These are phyloP conservation scores for Drosophila mojavensis DNA, from an alignment of 1,140 invertebrate species.

Conservation along the genomic window DNA sequence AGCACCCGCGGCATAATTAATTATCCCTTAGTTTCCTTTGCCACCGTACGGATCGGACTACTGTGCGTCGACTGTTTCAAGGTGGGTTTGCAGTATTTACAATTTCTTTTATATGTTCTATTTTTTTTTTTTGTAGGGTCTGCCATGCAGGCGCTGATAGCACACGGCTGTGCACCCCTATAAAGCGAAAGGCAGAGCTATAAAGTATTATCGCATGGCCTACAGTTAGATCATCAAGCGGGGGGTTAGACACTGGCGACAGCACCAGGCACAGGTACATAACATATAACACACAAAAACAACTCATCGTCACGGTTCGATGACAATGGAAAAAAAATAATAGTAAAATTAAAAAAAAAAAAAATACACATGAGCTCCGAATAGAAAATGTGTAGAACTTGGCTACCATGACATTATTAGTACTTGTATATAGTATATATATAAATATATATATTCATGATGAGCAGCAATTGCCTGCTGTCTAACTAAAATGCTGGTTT, in stretches of 20 bases:
- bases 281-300: constrained; percentile 40
- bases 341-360: constrained; percentile 34
- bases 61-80: constrained; percentile 23
- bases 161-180: constrained; percentile 63
- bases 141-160: constrained; percentile 67
- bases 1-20: constrained; percentile 67
- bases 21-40: constrained; percentile 59
- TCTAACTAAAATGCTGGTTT: constrained; percentile 51
- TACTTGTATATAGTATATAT: neutral
- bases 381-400: constrained; percentile 52
- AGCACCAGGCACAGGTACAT: constrained; percentile 66
- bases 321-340: constrained; percentile 65
- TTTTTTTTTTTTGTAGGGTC: constrained; percentile 7
- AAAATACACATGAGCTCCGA: constrained; percentile 44
- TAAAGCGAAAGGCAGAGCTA: constrained; percentile 50
- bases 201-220: constrained; percentile 80
- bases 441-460: constrained; percentile 16
- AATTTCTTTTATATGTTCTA: neutral
- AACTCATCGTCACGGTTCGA: constrained; percentile 74
- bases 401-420: constrained; percentile 16
- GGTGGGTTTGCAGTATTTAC: constrained; percentile 14
- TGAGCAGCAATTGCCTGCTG: constrained; percentile 30
- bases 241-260: constrained; percentile 51
- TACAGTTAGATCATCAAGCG: constrained; percentile 78
- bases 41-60: constrained; percentile 12